These are phyloP conservation scores for Copsychus sechellarum DNA, from an alignment of 2,113 vertebrate species.

Conservation along the genomic window DNA sequence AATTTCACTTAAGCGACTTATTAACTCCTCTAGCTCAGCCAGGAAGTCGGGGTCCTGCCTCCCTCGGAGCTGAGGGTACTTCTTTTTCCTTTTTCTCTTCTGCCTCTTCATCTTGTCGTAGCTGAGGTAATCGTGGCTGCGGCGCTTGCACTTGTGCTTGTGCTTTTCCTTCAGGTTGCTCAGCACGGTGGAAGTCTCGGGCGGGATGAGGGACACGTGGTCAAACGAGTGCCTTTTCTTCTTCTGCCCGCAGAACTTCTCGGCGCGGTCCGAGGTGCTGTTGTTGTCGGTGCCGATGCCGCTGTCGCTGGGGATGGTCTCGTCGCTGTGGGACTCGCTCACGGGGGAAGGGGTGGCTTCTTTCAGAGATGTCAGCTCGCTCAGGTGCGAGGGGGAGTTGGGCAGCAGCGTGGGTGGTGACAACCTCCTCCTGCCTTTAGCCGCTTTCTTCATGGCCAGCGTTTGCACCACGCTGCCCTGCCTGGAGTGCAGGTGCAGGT, in stretches of 20 bases:
- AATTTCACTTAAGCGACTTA: conserved; percentile 86
- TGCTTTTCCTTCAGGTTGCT: conserved; percentile 89
- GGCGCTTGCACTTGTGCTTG: conserved; percentile 89
- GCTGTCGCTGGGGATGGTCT: conserved; percentile 89
- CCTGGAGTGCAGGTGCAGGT: conserved; percentile 75
- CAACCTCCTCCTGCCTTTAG: conserved; percentile 74
- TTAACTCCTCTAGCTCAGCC: conserved; percentile 89
- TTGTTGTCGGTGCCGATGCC: conserved; percentile 93
- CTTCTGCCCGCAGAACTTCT: conserved; percentile 82
- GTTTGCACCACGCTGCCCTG: conserved; percentile 80
- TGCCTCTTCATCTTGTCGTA: conserved; percentile 90
- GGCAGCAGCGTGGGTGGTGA: conserved; percentile 81
- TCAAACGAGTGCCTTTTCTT: conserved; percentile 85
- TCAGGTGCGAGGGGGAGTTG: conserved; percentile 86
- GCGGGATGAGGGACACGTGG: conserved; percentile 75
- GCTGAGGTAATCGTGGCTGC: conserved; percentile 85
- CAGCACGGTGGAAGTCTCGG: conserved; percentile 73
- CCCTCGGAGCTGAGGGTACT: conserved; percentile 86
- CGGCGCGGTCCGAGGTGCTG: conserved; percentile 86
- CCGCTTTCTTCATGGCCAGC: conserved; percentile 84
- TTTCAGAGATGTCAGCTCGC: conserved; percentile 84
- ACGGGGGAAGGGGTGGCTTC: conserved; percentile 92
- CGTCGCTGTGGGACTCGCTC: conserved; percentile 95
- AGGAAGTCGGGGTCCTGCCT: conserved; percentile 93
- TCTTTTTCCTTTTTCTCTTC: conserved; percentile 96